A percentile compares a stretch with the other conserved stretches of the same genome.
Evolutionary conservation across 2,797 vertebrate species (phyloP).

Genomic region (Anabacerthia variegaticeps): DNA sequence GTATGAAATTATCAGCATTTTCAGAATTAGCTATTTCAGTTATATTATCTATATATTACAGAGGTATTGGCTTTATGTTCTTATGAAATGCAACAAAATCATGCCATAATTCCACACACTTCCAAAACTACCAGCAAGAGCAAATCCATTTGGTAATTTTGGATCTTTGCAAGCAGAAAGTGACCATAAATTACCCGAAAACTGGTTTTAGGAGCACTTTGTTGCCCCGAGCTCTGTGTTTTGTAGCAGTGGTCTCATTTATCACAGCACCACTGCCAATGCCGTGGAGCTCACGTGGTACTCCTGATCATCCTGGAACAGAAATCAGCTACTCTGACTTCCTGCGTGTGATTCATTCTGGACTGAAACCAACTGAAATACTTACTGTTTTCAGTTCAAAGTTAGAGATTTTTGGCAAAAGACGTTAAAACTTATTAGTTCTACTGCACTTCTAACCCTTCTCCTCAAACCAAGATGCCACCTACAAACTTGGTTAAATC

Average conservation of each 20-base stretch:
- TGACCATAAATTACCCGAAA: background rate
- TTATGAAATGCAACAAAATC: background rate
- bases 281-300: conserved; percentile 26
- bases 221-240: background rate
- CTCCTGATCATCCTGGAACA: conserved; percentile 55
- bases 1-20: background rate
- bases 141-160: background rate
- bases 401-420: conserved; percentile 11
- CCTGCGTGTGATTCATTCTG: conserved; percentile 67
- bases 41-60: background rate
- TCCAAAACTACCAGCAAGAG: background rate
- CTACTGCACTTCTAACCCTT: conserved; percentile 66
- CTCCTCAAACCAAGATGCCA: conserved; percentile 1
- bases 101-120: background rate
- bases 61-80: background rate
- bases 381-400: conserved; percentile 61
- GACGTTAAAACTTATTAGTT: conserved; percentile 58
- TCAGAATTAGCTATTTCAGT: background rate
- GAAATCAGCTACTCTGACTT: conserved; percentile 73
- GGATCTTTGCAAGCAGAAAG: background rate
- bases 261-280: conserved; percentile 54
- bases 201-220: background rate
- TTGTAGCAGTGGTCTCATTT: background rate
- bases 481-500: background rate
- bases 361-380: conserved; percentile 70